Base-by-base conservation (phyloP, 2,888 invertebrate species). In the Thelaira solivaga region DNA sequence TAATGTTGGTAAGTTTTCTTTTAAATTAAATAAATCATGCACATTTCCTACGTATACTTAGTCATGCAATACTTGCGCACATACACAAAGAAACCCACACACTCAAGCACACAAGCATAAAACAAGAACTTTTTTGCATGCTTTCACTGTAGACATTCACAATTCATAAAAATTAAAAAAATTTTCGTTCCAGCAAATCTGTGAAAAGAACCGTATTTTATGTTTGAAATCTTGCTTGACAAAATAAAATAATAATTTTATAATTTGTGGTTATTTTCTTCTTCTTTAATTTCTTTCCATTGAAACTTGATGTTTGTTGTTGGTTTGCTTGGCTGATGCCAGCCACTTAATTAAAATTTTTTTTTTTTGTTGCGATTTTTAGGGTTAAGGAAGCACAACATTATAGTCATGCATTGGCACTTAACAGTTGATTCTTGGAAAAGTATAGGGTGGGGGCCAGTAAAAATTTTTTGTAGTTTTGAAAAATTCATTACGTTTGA, bases 21-120 rank as follows among this genome's bases (percentile, higher is more conserved):
- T 49, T 49, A 49, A 73, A 49, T 43, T 65, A 57, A 31, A 73
- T 59, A 69, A 65, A 41, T 51, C 36, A 53, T 61, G 26, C 36
- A 65, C 4, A 29, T 31, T 53, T 29, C 7, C 4, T 57, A 11
- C 22, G n/a, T 18, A 22, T 24, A 51, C 31, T 47, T 10, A 47
- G n/a, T 16, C 39, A 20, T 41, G 47, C 6, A 49, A 4, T 1
- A 41, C 20, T 45, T 6, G 39, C 29, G 20, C 11, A 16, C 7
- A 13, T n/a, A 45, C 24, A 16, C 16, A 24, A 18, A 31, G n/a
- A 29, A 10, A 11, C n/a, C 20, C 7, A 18, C 29, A 20, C 18
- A 26, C 16, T 13, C 10, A 62, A 2, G 2, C 47, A 47, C 8
- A 7, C 10, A 47, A 26, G 22, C 2, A 36, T 41, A 34, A 4